Base-by-base conservation (phyloP, 2,888 invertebrate genomes). In the Chalcosyrphus nemorum region DNA sequence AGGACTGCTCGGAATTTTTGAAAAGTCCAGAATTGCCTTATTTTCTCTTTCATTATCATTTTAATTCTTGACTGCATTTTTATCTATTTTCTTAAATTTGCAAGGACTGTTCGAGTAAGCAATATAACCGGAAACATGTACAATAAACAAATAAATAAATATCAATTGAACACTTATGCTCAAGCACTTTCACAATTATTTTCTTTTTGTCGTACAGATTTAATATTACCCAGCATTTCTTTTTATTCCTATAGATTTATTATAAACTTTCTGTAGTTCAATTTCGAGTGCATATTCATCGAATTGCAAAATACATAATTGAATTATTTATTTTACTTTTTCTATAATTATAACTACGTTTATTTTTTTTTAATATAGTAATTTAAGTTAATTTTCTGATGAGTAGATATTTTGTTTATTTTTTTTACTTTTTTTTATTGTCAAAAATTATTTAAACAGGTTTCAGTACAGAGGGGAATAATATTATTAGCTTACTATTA, bases 371-470 rank as follows among this genome's bases (percentile, higher is more conserved):
- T 38, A 63, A 71, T 59, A 65, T 70, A 57, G 24, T 78, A 61
- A 54, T 57, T 75, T 54, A 68, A 77, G 38, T 17, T 81, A 74
- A 63, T 80, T 80, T 81, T 66, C 68, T 71, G 43, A 74, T 66
- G 75, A 63, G 80, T 85, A 81, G 21, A 29, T 56, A 15, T 27
- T 43, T n/a, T n/a, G n/a, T n/a, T n/a, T n/a, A n/a, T n/a, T 77
- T 61, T 65, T 52, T 65, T 68, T 81, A 80, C 57, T 59, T 65
- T 24, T 78, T 84, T 66, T 87, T 87, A 87, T 87, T 87, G 87
- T 87, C 87, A 87, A 87, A 85, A 87, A 87, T 82, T 76, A 87
- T 87, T 87, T 86, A 86, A 86, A 86, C 81, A 86, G 85, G 74
- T 74, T 86, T 86, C 86, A 80, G 75, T 81, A 82, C 75, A 78